Conservation (phyloP, 1,140 invertebrate species). For the Sycophila sp. region DNA sequence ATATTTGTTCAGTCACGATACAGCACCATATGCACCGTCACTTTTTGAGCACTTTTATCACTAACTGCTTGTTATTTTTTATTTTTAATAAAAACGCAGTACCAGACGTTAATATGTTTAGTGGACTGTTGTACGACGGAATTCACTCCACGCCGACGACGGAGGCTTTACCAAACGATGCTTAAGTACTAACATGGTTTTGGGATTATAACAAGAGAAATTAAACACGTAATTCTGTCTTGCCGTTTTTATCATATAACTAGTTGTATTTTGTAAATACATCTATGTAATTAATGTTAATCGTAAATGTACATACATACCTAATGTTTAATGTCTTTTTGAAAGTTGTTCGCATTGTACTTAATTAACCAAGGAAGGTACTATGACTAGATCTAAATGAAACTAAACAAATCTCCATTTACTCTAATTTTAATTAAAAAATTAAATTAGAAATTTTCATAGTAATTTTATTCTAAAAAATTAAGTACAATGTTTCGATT, state of each 20-base stretch:
- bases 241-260: background rate
- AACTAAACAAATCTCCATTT: too few relatives aligned
- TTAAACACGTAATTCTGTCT: slow-evolving; percentile 32
- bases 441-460: too few relatives aligned
- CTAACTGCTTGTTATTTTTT: slow-evolving; percentile 53
- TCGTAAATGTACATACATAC: background rate
- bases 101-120: slow-evolving; percentile 35
- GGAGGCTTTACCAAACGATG: slow-evolving; percentile 1
- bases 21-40: slow-evolving; percentile 13
- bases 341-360: background rate
- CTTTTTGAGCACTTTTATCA: slow-evolving; percentile 29
- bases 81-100: slow-evolving; percentile 52
- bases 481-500: background rate
- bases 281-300: background rate
- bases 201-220: background rate
- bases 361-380: too few relatives aligned
- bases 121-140: slow-evolving; percentile 12
- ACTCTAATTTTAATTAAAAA: too few relatives aligned
- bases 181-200: slow-evolving; percentile 36
- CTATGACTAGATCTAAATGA: too few relatives aligned
- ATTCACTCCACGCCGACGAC: slow-evolving; percentile 1
- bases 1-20: too few relatives aligned
- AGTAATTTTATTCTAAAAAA: too few relatives aligned
- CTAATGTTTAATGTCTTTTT: background rate
- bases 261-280: background rate